A percentile compares a stretch with the other conserved stretches of the same genome.
phyloP scores from a whole-genome alignment of 2,113 vertebrate species.

The Nansenia antarctica region DNA sequence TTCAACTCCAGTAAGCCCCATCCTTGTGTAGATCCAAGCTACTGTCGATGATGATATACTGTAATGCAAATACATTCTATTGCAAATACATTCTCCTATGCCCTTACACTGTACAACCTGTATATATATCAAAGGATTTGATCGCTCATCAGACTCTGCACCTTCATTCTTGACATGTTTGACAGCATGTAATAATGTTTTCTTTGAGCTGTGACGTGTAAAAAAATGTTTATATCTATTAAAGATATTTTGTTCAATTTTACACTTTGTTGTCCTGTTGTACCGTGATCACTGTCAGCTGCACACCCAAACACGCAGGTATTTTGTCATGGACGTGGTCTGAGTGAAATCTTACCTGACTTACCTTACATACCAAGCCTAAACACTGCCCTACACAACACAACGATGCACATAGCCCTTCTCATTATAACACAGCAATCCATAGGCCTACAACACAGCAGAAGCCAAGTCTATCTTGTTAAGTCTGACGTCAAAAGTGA shows the following conservation, averaged over 20 bases:
- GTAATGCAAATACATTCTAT: too few relatives aligned
- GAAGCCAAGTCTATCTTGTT: too few relatives aligned
- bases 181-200: conserved; percentile 69
- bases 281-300: background rate
- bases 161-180: conserved; percentile 67
- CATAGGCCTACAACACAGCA: too few relatives aligned
- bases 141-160: conserved; percentile 62
- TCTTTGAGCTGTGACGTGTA: conserved; percentile 74
- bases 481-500: too few relatives aligned
- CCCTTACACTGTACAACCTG: conserved; percentile 59
- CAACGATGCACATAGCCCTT: too few relatives aligned
- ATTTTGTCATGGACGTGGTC: background rate
- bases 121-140: conserved; percentile 56
- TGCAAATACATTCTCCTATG: conserved; percentile 61
- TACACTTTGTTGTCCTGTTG: conserved; percentile 5
- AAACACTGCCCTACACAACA: too few relatives aligned
- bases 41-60: conserved; percentile 15
- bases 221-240: conserved; percentile 75
- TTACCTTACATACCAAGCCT: too few relatives aligned
- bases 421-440: too few relatives aligned
- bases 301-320: background rate
- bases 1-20: conserved; percentile 30
- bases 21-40: too few relatives aligned
- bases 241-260: conserved; percentile 78
- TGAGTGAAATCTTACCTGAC: too few relatives aligned